Evolutionary conservation across 2,888 invertebrate species (phyloP).

Genomic region (Noctua janthina): DNA sequence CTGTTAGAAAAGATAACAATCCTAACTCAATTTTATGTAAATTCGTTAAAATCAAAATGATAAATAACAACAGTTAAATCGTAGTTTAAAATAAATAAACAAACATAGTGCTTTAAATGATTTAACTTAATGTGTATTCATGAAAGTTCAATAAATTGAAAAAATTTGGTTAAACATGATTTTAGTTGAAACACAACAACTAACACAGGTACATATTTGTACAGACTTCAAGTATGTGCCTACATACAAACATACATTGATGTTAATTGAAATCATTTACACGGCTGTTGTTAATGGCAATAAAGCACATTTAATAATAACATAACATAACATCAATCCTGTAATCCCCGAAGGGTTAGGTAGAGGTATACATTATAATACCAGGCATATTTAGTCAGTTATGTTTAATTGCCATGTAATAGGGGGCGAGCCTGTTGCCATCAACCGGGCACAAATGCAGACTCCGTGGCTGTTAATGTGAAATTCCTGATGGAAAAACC

Average conservation of each 20-base stretch:
- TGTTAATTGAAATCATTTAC: neutral
- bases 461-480: too few species aligned
- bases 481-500: too few species aligned
- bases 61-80: slow-evolving; percentile 20
- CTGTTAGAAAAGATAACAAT: neutral
- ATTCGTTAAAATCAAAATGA: slow-evolving; percentile 7
- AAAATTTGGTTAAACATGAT: slow-evolving; percentile 19
- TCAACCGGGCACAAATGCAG: too few species aligned
- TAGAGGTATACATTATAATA: too few species aligned
- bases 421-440: too few species aligned
- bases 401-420: too few species aligned
- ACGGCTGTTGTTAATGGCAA: neutral
- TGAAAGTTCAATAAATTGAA: slow-evolving; percentile 27
- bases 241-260: neutral
- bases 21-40: neutral
- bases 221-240: neutral
- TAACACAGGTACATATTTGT: neutral
- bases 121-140: slow-evolving; percentile 38
- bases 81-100: slow-evolving; percentile 30
- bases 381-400: too few species aligned
- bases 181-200: slow-evolving; percentile 20
- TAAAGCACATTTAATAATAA: neutral
- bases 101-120: slow-evolving; percentile 12
- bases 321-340: too few species aligned
- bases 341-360: too few species aligned